Evolutionary conservation across 2,113 vertebrate genomes (phyloP).

Genomic region (Trinectes maculatus): DNA sequence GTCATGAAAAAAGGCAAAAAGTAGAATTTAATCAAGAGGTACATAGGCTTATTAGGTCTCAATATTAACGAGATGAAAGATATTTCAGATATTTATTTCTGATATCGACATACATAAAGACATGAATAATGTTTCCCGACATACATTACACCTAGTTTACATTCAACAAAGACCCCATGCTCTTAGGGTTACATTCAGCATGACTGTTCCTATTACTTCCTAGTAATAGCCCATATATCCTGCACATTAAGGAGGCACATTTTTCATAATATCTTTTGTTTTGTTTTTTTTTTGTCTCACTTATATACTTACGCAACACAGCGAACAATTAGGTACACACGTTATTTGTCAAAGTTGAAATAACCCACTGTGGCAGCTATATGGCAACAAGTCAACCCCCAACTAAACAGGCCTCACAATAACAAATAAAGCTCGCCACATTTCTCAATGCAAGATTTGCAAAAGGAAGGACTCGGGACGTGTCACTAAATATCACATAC

Average conservation of each 20-base stretch:
- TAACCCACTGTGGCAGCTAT: constrained; percentile 24
- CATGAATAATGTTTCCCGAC: constrained; percentile 58
- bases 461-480: constrained; percentile 46
- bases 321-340: constrained; percentile 37
- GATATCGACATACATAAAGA: constrained; percentile 53
- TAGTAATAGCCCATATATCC: constrained; percentile 35
- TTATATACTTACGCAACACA: constrained; percentile 48
- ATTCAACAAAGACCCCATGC: constrained; percentile 67
- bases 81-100: constrained; percentile 55
- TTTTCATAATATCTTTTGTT: constrained; percentile 35
- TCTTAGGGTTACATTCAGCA: constrained; percentile 66
- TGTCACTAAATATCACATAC: constrained; percentile 53
- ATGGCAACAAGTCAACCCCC: constrained; percentile 30
- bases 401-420: constrained; percentile 53
- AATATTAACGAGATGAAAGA: constrained; percentile 45
- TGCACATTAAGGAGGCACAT: constrained; percentile 35
- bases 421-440: constrained; percentile 65
- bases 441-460: constrained; percentile 51
- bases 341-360: constrained; percentile 25
- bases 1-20: constrained; percentile 14
- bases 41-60: constrained; percentile 25
- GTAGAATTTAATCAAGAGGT: constrained; percentile 30
- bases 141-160: constrained; percentile 68
- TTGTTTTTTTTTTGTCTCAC: constrained; percentile 27
- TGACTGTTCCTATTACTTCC: constrained; percentile 33